Evolutionary conservation across 2,113 vertebrate species (phyloP).

Genomic region (Poecile atricapillus): DNA sequence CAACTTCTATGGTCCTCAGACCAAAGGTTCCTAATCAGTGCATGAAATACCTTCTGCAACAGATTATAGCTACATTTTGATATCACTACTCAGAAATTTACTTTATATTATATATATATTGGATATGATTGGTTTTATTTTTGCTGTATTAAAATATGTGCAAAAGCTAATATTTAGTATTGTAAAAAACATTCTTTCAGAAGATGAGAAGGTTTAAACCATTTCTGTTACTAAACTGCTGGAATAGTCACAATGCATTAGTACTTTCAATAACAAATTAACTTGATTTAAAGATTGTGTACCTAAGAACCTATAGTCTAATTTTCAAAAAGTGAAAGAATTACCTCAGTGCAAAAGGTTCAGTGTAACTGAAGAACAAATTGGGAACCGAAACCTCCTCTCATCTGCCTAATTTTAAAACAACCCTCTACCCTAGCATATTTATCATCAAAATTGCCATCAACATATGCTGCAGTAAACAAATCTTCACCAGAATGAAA

Average conservation of each 20-base stretch:
- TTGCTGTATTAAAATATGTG: neutral
- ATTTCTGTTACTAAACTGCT: neutral
- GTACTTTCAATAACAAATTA: neutral
- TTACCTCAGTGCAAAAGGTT: neutral
- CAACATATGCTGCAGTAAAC: neutral
- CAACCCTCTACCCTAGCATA: neutral
- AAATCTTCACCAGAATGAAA: neutral
- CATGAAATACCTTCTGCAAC: neutral
- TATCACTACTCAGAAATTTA: neutral
- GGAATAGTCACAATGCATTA: neutral
- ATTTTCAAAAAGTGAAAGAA: neutral
- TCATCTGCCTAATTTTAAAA: neutral
- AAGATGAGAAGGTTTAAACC: neutral
- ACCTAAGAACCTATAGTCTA: neutral
- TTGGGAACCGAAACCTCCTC: neutral
- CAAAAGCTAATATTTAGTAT: neutral
- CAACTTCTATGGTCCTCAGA: neutral
- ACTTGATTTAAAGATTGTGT: neutral
- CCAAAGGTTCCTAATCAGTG: neutral
- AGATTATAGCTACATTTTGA: neutral
- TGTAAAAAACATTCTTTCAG: neutral
- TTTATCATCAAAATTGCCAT: neutral
- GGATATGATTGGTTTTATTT: neutral
- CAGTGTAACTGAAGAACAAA: neutral
- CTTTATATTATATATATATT: neutral